Base-by-base conservation (phyloP, 2,797 vertebrate genomes). In the Calcarius lapponicus region DNA sequence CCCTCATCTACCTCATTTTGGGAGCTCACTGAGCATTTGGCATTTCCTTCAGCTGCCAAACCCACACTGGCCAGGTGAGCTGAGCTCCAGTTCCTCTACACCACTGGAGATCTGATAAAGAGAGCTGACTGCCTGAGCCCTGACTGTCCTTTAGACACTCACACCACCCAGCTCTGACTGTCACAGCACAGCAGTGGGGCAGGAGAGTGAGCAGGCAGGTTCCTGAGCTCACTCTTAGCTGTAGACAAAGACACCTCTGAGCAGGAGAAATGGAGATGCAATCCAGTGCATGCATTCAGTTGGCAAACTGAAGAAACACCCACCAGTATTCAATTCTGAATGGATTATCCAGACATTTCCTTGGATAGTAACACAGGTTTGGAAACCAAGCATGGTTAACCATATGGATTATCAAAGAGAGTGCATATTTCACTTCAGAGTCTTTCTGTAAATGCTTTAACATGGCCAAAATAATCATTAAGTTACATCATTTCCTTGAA, bases 341-440 rank as follows among this genome's bases (percentile, higher is more conserved):
- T 70, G 53, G 48, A 53, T 80, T 80, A 70, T n/a, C 45, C 61
- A 67, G 72, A 76, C 38, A 43, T 82, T 89, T 94, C 75, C 79
- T 67, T 76, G 24, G 50, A 73, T 22, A 19, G 36, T 53, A 61
- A 71, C 20, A 14, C 8, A 87, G 81, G 56, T 89, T 87, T 87
- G 26, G 24, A 76, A 91, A 82, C 43, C 43, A 76, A 76, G 14
- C 31, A 6, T 47, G 36, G 53, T n/a, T 67, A 93, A 50, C 50
- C 58, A 65, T 65, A 79, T n/a, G 62, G 73, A 86, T 88, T 84
- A 60, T 72, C 32, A 72, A 61, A 74, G 38, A 66, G 17, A 48
- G 16, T 31, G 21, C 19, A 34, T 72, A 24, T 57, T 50, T 16
- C 70, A n/a, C 36, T 65, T 67, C 14, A 50, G 43, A 42, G 80